These are phyloP conservation scores for Pachliopta kotzebuea DNA, from an alignment of 2,888 invertebrate genomes.

Conservation along the genomic window DNA sequence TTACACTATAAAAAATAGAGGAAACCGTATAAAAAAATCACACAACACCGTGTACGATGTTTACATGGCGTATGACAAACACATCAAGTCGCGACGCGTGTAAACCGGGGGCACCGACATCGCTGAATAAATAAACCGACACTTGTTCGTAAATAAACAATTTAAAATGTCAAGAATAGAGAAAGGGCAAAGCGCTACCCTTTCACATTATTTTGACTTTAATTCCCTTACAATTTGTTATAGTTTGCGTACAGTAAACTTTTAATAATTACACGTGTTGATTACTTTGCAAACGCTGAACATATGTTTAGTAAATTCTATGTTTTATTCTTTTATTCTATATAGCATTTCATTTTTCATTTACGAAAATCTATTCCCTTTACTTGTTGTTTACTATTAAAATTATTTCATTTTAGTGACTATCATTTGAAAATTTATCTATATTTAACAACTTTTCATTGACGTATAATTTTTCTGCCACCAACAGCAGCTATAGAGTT, in stretches of 20 bases:
- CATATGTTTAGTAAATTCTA: background rate
- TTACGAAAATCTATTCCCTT: no score
- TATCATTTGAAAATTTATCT: no score
- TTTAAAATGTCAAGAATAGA: conserved; percentile 79
- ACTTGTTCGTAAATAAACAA: conserved; percentile 79
- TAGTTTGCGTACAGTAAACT: conserved; percentile 48
- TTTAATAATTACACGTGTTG: conserved; percentile 18
- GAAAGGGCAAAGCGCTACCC: conserved; percentile 70
- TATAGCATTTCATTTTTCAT: no score
- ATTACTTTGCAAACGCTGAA: background rate
- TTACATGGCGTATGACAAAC: conserved; percentile 21
- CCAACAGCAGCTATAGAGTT: no score
- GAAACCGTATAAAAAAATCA: conserved; percentile 10
- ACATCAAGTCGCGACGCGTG: conserved; percentile 34
- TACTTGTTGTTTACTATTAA: no score
- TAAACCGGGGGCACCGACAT: conserved; percentile 38
- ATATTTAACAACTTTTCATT: no score
- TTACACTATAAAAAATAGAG: background rate
- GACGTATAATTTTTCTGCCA: no score
- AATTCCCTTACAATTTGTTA: conserved; percentile 70
- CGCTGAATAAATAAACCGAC: conserved; percentile 76
- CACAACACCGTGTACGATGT: background rate
- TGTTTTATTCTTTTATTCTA: no score
- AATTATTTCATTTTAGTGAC: no score
- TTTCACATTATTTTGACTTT: conserved; percentile 62